Conservation (phyloP, 2,888 invertebrate species). For the Pseudococcus longispinus region DNA sequence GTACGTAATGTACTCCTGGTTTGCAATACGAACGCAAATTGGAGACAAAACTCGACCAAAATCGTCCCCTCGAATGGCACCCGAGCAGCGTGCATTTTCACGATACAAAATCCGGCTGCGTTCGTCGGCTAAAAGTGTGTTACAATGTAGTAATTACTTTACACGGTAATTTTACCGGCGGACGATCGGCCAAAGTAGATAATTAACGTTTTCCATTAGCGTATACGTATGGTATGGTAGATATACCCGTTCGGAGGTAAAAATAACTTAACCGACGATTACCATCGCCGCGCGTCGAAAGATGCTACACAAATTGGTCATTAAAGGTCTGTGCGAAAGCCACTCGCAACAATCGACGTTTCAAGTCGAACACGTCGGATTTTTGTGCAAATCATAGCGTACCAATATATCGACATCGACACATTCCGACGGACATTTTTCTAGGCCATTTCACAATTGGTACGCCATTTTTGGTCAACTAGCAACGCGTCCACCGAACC, state of each 20-base stretch:
- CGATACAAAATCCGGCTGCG: not conserved
- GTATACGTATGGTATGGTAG: not conserved
- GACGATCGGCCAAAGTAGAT: constrained; percentile 19
- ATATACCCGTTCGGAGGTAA: not conserved
- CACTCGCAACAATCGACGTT: not conserved
- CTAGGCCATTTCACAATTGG: not conserved
- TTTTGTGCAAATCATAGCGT: not conserved
- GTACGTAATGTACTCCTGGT: too few species aligned
- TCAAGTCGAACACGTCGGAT: not conserved
- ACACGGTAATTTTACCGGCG: not conserved
- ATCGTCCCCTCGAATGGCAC: not conserved
- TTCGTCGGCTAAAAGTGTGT: not conserved
- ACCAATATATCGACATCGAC: not conserved
- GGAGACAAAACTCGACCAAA: not conserved
- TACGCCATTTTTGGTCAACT: not conserved
- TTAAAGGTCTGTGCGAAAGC: not conserved
- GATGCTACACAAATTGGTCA: not conserved
- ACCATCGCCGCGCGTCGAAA: not conserved
- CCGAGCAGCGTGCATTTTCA: not conserved
- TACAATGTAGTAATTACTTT: constrained; percentile 15
- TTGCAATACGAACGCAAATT: not conserved
- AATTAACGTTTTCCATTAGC: constrained; percentile 39
- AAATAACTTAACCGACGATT: constrained; percentile 1
- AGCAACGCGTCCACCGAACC: not conserved
- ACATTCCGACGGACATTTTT: not conserved